A percentile compares a stretch with the other conserved stretches of the same genome.
These are phyloP conservation scores for Drosophila willistoni DNA, from an alignment of 1,140 invertebrate species.

Conservation along the genomic window DNA sequence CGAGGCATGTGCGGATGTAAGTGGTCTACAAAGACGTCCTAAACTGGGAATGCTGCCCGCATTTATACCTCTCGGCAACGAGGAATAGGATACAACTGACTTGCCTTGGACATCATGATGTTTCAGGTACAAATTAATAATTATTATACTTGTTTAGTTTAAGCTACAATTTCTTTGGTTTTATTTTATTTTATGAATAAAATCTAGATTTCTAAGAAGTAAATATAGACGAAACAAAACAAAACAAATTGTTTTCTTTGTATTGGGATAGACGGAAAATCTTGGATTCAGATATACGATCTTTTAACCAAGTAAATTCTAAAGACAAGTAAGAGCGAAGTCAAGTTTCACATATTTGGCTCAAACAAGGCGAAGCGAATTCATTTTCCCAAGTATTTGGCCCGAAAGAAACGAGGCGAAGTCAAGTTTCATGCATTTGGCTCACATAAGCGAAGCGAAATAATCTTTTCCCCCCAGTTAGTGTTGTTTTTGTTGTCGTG, in stretches of 20 bases:
- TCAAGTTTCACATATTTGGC: background rate
- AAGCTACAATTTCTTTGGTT: constrained; percentile 45
- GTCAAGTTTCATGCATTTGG: background rate
- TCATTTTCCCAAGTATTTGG: background rate
- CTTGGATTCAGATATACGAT: too few relatives aligned
- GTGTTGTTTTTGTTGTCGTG: constrained; percentile 6
- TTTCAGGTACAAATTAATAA: constrained; percentile 73
- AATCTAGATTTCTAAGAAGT: constrained; percentile 8
- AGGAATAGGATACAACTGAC: constrained; percentile 34
- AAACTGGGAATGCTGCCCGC: constrained; percentile 78
- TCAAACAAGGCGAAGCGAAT: background rate
- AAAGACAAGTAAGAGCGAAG: background rate
- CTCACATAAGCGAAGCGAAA: background rate
- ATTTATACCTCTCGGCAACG: constrained; percentile 77
- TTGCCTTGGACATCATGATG: constrained; percentile 53
- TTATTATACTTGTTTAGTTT: constrained; percentile 42
- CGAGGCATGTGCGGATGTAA: background rate
- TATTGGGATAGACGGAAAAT: too few relatives aligned
- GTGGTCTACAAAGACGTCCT: constrained; percentile 41
- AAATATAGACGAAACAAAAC: background rate
- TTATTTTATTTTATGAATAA: constrained; percentile 38
- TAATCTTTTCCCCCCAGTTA: background rate
- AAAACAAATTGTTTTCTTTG: background rate
- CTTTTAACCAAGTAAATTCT: too few relatives aligned
- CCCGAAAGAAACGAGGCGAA: background rate